These are phyloP conservation scores for Sebastes schlegelii DNA, from an alignment of 2,113 vertebrate genomes.

Conservation along the genomic window DNA sequence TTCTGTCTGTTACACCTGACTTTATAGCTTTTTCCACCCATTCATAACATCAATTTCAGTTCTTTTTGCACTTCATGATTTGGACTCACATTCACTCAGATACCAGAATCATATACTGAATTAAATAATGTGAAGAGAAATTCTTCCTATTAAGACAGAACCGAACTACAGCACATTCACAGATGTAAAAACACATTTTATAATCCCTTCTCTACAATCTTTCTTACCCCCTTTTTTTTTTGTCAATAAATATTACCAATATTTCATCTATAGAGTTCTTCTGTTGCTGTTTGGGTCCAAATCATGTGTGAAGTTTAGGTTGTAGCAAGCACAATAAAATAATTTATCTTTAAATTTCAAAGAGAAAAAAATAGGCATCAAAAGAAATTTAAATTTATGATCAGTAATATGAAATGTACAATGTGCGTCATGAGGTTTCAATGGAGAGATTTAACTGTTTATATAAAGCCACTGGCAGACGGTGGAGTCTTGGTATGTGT, in stretches of 20 bases:
- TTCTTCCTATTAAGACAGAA: background rate
- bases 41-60: background rate
- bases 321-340: background rate
- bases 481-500: background rate
- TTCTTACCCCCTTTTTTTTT: background rate
- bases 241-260: constrained; percentile 24
- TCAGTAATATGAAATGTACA: background rate
- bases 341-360: background rate
- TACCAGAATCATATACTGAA: background rate
- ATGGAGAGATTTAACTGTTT: background rate
- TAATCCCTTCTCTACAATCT: background rate
- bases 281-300: background rate
- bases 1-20: background rate
- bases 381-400: background rate
- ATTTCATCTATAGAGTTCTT: constrained; percentile 8
- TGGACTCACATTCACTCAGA: background rate
- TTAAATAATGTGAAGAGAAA: background rate
- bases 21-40: background rate
- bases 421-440: background rate
- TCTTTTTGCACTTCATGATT: background rate
- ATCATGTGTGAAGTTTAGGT: background rate
- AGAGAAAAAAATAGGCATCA: background rate
- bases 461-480: constrained; percentile 8
- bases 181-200: background rate
- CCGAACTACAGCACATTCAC: background rate